These are phyloP conservation scores for Salvelinus namaycush DNA, from an alignment of 2,113 vertebrate genomes.

Conservation along the genomic window DNA sequence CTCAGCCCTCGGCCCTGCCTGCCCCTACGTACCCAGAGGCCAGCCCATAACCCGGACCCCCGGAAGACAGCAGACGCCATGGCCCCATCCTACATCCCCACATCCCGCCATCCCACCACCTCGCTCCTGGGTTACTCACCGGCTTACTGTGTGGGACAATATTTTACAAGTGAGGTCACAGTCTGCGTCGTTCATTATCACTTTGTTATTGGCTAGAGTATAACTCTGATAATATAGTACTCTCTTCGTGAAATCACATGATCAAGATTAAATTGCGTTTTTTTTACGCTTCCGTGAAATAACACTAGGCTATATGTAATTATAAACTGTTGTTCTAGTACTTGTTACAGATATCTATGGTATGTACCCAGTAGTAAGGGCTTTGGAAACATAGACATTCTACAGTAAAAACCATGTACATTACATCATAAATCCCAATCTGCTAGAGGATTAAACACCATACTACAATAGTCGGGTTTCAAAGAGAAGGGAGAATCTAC, in stretches of 20 bases:
- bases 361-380: background rate
- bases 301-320: background rate
- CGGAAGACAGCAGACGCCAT: too few species aligned
- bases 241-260: background rate
- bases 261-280: background rate
- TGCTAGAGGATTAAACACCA: background rate
- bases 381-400: background rate
- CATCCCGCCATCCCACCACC: background rate
- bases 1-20: constrained; percentile 10
- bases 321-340: background rate
- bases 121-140: background rate
- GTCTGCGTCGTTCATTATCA: background rate
- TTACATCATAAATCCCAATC: background rate
- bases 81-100: constrained; percentile 1
- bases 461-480: constrained; percentile 20
- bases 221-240: background rate
- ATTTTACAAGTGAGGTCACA: background rate
- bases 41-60: background rate
- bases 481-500: constrained; percentile 21
- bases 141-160: background rate
- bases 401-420: background rate
- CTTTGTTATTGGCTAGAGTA: background rate
- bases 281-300: background rate
- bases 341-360: background rate
- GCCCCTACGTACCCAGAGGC: constrained; percentile 9